Conservation (phyloP, 2,113 vertebrate species). For the Stomatorhinus ivindoensis region DNA sequence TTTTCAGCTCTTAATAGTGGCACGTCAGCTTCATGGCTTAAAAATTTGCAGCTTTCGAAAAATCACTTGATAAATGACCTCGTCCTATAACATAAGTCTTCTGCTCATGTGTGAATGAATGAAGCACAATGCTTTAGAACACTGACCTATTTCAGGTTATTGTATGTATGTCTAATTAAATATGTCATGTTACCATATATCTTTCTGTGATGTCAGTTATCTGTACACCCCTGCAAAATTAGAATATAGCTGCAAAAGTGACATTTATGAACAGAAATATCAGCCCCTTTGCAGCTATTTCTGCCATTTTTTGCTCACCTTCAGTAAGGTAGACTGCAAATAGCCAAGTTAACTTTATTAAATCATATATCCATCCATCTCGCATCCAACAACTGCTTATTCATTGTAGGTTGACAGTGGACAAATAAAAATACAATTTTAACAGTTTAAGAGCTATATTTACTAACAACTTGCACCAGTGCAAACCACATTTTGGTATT, state of each 20-base stretch:
- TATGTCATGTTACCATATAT: background rate
- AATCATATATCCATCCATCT: background rate
- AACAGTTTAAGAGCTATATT: background rate
- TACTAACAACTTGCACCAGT: background rate
- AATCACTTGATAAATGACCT: background rate
- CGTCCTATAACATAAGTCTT: background rate
- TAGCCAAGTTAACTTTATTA: background rate
- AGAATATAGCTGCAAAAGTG: background rate
- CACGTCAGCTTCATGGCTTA: background rate
- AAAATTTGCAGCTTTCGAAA: background rate
- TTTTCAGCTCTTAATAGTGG: background rate
- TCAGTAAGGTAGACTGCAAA: background rate
- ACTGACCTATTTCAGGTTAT: background rate
- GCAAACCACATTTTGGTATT: background rate
- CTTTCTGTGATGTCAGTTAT: background rate
- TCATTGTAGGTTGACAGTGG: background rate
- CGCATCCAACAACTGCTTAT: background rate
- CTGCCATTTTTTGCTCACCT: background rate
- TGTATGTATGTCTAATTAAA: background rate
- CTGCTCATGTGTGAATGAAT: background rate
- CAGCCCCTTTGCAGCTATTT: background rate
- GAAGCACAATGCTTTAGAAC: background rate
- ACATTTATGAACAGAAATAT: background rate
- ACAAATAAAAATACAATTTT: background rate
- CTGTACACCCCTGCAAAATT: background rate